Base-by-base conservation (phyloP, 2,888 invertebrate genomes). In the Thereva unica region DNA sequence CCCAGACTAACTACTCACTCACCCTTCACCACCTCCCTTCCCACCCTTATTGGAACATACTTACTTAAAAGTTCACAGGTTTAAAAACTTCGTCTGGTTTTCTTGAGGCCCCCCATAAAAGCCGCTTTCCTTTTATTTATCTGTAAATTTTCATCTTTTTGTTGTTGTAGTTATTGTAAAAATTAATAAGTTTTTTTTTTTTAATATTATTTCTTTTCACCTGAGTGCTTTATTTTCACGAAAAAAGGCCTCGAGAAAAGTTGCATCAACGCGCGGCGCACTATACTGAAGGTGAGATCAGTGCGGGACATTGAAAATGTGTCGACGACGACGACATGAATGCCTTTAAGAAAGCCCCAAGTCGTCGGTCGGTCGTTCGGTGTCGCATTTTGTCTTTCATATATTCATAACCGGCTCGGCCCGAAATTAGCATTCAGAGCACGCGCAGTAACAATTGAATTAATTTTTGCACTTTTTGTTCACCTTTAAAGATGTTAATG, bases 271-370 rank as follows among this genome's bases (percentile, higher is more conserved):
- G 57, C 38, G 37, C 44, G n/a, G n/a, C n/a, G n/a, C n/a, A n/a
- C n/a, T n/a, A n/a, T 23, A 23, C 56, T 56, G 56, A 56, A 56
- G 56, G 57, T 59, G 41, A 59, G 47, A 59, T 59, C 47, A 59
- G 47, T 59, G 7, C 38, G 57, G 47, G 57, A 12, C 35, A 45
- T 34, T 47, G n/a, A 45, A 59, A 59, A 59, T 38, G 45, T 41
- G 35, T 23, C 42, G 45, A 45, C 38, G 57, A 23, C 42, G 45
- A 45, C 38, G 57, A 23, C 23, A 23, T 34, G 34, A 59, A 34
- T 37, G 44, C 34, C 38, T 37, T 7, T 10, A 35, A 59, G 35
- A 38, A 38, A n/a, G 8, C 7, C 47, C 38, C 10, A 10, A n/a
- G n/a, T n/a, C n/a, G 10, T 5, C 12, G 41, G 41, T 23, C 45